Base-by-base conservation (phyloP, 2,113 vertebrate genomes). In the Neofelis nebulosa region DNA sequence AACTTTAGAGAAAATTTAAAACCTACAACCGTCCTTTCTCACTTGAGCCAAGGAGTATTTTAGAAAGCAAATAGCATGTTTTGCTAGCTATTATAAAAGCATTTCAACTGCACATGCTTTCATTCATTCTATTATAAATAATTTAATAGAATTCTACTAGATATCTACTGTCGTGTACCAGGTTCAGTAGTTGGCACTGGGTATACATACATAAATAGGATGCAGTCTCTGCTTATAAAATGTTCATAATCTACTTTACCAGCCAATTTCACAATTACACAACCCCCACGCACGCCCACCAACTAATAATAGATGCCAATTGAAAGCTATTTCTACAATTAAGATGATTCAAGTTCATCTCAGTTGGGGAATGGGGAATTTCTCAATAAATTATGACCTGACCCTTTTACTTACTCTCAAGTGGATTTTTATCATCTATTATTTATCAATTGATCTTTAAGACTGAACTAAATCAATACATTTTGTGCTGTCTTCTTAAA, bases 361-460 rank as follows among this genome's bases (percentile, higher is more conserved):
- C 73, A 57, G 69, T 87, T 71, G 65, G 50, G 55, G 41, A 90
- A 89, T 92, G 9, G 63, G 19, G 89, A 96, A 95, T 96, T 84
- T 96, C 83, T 98, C 90, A 92, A 92, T 94, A 97, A 96, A 96
- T 96, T 96, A 95, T 95, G 80, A 96, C 61, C 78, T 93, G 79
- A 86, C 45, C 63, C 84, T 97, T 94, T 95, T 66, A 73, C 88
- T 36, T 96, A 94, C 52, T 91, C 76, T 96, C 80, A 96, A 94
- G 88, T 74, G 66, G 79, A 95, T 90, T 94, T 97, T 97, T 98
- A 96, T 96, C 88, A 97, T 96, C 88, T 96, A 97, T 98, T 97
- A 98, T 92, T 98, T 97, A 97, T 95, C 97, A 97, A 57, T 93
- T 90, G 94, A 85, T 94, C 45, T 97, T 90, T 96, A 87, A 94